Base-by-base conservation (phyloP, 2,113 vertebrate genomes). In the Neogobius melanostomus region DNA sequence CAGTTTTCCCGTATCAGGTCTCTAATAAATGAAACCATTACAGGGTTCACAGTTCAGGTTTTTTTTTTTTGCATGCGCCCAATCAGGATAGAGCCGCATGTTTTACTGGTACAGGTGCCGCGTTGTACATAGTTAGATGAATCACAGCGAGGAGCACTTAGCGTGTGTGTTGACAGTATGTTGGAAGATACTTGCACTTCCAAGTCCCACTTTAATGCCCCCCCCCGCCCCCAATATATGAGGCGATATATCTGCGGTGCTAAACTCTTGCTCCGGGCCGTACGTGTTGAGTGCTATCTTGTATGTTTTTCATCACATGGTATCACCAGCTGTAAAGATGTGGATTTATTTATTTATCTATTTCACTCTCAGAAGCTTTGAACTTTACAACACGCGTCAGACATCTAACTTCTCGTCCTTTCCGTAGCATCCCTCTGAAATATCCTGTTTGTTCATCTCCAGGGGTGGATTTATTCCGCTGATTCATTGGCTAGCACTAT, bases 391-490 rank as follows among this genome's bases (percentile, higher is more conserved):
- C 87, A 90, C 1, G 69, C 68, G 75, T 80, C 82, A 79, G 70
- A 5, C 17, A 56, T 9, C 53, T 56, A 6, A 56, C 61, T 46
- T 74, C 69, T 83, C 75, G 44, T 75, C 75, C 53, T 68, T 76
- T 79, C 83, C 17, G 65, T 61, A 51, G 79, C 76, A 86, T 87
- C 80, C 73, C 66, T 71, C 83, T 88, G 85, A 92, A 92, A 92
- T 92, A 91, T 87, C 86, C 87, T 86, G 89, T 91, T 92, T 93
- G 90, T 91, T 92, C 89, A 90, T 92, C 91, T 91, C 87, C 49
- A 68, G 88, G 82, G 28, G 91, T 84, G 84, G 87, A 93, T 93
- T 91, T 90, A 90, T 92, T 90, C 87, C 84, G 83, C 89, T 89
- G 92, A 93, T 91, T 92, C 89, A 92, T 92, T 85, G 91, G 86